A percentile compares a stretch with the other conserved stretches of the same genome.
Evolutionary conservation across 2,113 vertebrate genomes (phyloP).

Genomic region (Falco punctatus): DNA sequence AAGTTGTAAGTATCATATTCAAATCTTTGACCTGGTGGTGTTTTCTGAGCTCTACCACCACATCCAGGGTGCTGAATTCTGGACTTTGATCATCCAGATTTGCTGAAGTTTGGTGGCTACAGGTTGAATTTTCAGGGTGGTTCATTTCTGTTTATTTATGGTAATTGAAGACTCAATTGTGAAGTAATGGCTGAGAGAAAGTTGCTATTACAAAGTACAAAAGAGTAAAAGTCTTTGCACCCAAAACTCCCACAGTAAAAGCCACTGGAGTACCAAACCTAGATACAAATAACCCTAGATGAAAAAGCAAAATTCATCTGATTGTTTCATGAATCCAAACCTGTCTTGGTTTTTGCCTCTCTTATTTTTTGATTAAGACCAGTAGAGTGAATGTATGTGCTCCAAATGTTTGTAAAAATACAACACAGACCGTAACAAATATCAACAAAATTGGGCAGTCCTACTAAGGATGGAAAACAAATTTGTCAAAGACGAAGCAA

Average conservation of each 20-base stretch:
- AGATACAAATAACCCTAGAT: not conserved
- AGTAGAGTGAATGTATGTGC: not conserved
- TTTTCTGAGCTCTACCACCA: not conserved
- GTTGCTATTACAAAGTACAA: not conserved
- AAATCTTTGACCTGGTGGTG: not conserved
- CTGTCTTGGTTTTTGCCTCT: not conserved
- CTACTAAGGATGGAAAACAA: slow-evolving; percentile 14
- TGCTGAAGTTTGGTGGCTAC: not conserved
- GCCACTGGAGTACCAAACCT: not conserved
- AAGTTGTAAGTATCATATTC: not conserved
- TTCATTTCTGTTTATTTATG: not conserved
- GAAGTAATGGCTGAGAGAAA: not conserved
- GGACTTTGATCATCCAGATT: not conserved
- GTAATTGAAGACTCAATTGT: not conserved
- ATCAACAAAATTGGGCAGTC: not conserved
- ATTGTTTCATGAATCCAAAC: slow-evolving; percentile 1
- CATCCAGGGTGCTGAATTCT: not conserved
- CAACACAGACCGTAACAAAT: not conserved
- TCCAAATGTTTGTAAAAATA: not conserved
- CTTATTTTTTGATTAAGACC: not conserved
- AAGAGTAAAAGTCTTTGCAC: not conserved
- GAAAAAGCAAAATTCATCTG: not conserved
- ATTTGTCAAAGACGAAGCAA: not conserved
- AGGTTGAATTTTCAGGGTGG: not conserved
- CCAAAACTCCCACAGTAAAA: not conserved